Conservation (phyloP, 2,113 vertebrate species). For the Heterotis niloticus region DNA sequence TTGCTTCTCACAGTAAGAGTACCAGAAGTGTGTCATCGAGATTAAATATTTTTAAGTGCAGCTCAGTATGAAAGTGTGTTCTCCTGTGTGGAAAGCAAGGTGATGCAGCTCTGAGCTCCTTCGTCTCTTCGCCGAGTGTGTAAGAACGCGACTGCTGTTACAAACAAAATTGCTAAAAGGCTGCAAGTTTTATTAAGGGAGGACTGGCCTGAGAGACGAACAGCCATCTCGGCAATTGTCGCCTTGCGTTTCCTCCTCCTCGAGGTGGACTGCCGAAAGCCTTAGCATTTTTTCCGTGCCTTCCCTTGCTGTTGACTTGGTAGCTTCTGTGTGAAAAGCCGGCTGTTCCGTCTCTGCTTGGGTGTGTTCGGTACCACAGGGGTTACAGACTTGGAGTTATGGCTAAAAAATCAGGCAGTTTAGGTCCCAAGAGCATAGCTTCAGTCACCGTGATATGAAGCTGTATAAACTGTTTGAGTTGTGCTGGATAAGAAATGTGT, state of each 20-base stretch:
- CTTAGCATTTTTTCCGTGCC: not conserved
- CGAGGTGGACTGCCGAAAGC: not conserved
- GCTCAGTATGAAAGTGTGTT: not conserved
- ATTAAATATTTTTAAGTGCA: not conserved
- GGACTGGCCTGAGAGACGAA: not conserved
- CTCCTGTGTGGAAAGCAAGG: not conserved
- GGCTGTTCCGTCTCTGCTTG: not conserved
- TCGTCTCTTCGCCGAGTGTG: conserved; percentile 1
- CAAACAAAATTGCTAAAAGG: not conserved
- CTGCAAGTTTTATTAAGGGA: conserved; percentile 1
- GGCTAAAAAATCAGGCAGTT: not conserved
- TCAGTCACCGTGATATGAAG: not conserved
- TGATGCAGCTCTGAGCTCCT: not conserved
- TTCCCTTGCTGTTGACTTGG: not conserved
- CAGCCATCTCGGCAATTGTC: not conserved
- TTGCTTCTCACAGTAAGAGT: too few species aligned
- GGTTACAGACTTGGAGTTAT: not conserved
- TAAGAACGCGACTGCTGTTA: not conserved
- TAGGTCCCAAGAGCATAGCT: not conserved
- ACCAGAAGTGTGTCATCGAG: too few species aligned
- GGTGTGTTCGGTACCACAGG: not conserved
- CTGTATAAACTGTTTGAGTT: not conserved
- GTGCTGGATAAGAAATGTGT: too few species aligned
- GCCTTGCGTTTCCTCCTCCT: not conserved
- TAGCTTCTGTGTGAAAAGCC: not conserved